Evolutionary conservation across 2,113 vertebrate species (phyloP).

Genomic region (Centropus unirufus): DNA sequence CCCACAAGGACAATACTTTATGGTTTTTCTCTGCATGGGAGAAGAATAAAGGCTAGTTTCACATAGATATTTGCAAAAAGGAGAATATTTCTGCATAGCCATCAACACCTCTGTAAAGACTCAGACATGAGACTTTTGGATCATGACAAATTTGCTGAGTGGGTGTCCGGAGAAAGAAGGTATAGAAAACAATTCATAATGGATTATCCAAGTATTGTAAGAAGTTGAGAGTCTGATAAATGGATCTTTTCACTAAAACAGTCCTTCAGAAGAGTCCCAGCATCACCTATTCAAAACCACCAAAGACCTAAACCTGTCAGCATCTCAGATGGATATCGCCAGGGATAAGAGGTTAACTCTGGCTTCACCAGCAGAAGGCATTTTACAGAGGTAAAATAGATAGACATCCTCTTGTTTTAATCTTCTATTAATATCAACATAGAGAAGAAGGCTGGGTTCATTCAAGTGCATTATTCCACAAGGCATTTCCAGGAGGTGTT

Average conservation of each 20-base stretch:
- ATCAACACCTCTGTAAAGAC: background rate
- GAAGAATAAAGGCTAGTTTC: background rate
- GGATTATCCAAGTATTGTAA: background rate
- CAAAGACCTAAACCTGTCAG: background rate
- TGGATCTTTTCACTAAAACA: background rate
- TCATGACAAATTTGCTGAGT: background rate
- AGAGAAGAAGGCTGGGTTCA: background rate
- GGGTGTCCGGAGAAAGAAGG: background rate
- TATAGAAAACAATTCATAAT: background rate
- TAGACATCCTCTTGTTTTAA: background rate
- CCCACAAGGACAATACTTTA: too few species aligned
- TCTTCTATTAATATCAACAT: background rate
- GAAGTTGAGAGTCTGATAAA: background rate
- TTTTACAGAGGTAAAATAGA: background rate
- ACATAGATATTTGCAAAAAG: background rate
- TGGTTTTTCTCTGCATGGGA: background rate
- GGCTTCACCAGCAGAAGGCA: background rate
- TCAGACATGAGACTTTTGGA: background rate
- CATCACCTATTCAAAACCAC: background rate
- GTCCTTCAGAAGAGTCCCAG: background rate
- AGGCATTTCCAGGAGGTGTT: background rate
- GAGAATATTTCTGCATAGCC: background rate
- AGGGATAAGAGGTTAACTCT: background rate
- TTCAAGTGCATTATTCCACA: background rate
- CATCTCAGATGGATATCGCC: background rate